Percentiles rank a stretch among this genome's conserved stretches.
phyloP scores from a whole-genome alignment of 2,797 vertebrate species.

The Selene dorsalis region DNA sequence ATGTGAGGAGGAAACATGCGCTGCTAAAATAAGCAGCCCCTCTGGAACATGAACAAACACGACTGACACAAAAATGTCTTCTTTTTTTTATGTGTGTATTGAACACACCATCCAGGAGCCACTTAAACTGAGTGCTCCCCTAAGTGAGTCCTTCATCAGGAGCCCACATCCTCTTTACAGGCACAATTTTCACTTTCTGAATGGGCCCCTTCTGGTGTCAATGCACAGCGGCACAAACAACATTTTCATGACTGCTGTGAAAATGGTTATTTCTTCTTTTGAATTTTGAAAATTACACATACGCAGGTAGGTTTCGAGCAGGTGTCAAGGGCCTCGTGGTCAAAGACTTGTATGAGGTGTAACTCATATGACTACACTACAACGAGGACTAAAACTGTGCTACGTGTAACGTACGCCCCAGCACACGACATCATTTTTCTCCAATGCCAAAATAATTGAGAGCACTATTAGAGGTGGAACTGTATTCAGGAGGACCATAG shows the following conservation, averaged over 20 bases:
- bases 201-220: slow-evolving; percentile 66
- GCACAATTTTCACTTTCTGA: slow-evolving; percentile 75
- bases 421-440: slow-evolving; percentile 10
- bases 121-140: slow-evolving; percentile 70
- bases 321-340: slow-evolving; percentile 6
- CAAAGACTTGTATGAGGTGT: neutral
- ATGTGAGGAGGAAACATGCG: slow-evolving; percentile 10
- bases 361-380: neutral
- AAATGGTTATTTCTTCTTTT: slow-evolving; percentile 30
- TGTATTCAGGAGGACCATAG: slow-evolving; percentile 45
- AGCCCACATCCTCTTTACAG: slow-evolving; percentile 62
- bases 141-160: slow-evolving; percentile 71
- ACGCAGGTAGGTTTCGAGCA: slow-evolving; percentile 6
- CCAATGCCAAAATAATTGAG: slow-evolving; percentile 15
- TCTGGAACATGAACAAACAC: slow-evolving; percentile 38
- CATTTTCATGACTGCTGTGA: neutral
- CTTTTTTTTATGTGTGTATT: slow-evolving; percentile 27
- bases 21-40: slow-evolving; percentile 23
- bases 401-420: neutral
- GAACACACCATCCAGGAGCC: slow-evolving; percentile 50
- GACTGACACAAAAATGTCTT: slow-evolving; percentile 24
- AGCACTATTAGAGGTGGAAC: slow-evolving; percentile 26
- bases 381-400: neutral
- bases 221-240: slow-evolving; percentile 41
- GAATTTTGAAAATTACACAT: slow-evolving; percentile 36